Base-by-base conservation (phyloP, 2,888 invertebrate genomes). In the Cerastoderma edule region DNA sequence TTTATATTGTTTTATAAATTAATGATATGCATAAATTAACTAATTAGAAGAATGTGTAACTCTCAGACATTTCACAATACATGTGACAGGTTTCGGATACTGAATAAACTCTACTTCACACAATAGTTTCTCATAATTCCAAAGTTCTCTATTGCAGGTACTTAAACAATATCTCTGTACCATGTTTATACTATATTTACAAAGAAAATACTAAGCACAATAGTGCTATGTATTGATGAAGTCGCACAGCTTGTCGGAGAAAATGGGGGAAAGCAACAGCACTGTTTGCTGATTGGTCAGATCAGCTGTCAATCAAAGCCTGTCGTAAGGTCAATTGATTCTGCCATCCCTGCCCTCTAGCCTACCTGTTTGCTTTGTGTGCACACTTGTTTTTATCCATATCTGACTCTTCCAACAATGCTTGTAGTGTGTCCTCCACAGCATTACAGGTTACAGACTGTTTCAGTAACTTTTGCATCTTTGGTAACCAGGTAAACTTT, bases 331-430 rank as follows among this genome's bases (percentile, higher is more conserved):
- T 16, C 39, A 39, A 16, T n/a, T n/a, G 16, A 39, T 16, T 10
- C 39, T 39, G 16, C 8, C 39, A 57, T 27, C 19, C 13, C 10
- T 6, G 57, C 16, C 32, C 16, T 16, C 64, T 13, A 4, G 22
- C 63, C 22, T 70, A 80, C 80, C 80, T 75, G 56, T 69, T 50
- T 46, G 48, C 60, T 57, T 73, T 80, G 5, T 48, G 54, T 24
- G 76, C n/a, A 53, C 80, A 80, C 8, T 67, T 54, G 22, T 73
- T 65, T 0, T 76, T 67, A 60, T 80, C 76, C 19, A 39, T 44
- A 8, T 64, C 64, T 28, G 65, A 48, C 24, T 30, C 65, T 30
- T 65, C 30, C 19, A 48, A 48, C 48, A 48, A 48, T 16, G 27
- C 3, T 22, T 46, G 16, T 16, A 65, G 30, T 6, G 48, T 6